These are phyloP conservation scores for Gymnogyps californianus DNA, from an alignment of 2,113 vertebrate species.

Conservation along the genomic window DNA sequence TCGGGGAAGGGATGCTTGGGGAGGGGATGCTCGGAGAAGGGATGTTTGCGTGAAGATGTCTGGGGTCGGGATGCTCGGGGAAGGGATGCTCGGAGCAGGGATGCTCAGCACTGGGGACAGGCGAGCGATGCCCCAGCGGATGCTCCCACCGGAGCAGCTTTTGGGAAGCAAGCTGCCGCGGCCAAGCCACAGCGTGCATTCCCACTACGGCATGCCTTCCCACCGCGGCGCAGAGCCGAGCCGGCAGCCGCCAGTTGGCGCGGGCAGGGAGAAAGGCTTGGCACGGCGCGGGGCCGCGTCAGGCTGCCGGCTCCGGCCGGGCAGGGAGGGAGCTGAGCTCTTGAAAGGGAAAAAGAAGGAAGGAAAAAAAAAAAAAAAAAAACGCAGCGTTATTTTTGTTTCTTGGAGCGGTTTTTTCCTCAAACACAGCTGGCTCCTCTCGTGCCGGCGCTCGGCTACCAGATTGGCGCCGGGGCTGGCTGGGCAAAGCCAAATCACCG, in stretches of 20 bases:
- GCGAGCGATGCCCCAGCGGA: accelerated
- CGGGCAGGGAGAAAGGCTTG: not conserved
- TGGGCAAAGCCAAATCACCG: not conserved
- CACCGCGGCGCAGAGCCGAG: not conserved
- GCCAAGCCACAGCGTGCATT: not conserved
- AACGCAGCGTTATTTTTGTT: not conserved
- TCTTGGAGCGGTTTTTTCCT: not conserved
- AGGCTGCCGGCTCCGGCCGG: not conserved
- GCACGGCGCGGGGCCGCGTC: not conserved
- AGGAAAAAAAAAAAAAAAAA: too few relatives aligned
- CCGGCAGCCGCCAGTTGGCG: not conserved
- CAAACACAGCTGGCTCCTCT: slow-evolving; percentile 50
- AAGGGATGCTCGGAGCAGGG: not conserved
- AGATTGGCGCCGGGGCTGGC: not conserved
- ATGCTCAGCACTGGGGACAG: not conserved
- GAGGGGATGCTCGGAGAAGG: not conserved
- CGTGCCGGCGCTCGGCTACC: not conserved
- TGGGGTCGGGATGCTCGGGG: too few relatives aligned
- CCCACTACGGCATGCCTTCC: not conserved
- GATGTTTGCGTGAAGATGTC: too few relatives aligned
- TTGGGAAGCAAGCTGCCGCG: accelerated
- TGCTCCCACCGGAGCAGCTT: not conserved
- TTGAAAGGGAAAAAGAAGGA: not conserved
- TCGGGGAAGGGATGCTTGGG: too few relatives aligned
- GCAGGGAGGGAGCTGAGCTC: not conserved